These are phyloP conservation scores for Agonopterix heracliana DNA, from an alignment of 2,888 invertebrate genomes.

Conservation along the genomic window DNA sequence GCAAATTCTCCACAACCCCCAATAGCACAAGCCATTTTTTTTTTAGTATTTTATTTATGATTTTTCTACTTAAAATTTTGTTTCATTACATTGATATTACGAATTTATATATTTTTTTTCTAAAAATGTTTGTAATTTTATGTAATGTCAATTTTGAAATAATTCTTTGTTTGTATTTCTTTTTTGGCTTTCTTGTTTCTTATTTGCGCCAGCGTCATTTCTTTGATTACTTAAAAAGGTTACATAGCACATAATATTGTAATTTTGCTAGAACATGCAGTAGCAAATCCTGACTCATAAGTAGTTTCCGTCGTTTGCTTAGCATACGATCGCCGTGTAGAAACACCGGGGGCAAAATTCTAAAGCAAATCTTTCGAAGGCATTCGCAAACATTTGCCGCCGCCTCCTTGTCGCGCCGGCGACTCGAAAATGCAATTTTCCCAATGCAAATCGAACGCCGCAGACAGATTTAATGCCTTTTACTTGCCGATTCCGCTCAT, in stretches of 20 bases:
- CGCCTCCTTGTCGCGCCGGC: slow-evolving; percentile 45
- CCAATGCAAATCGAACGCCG: slow-evolving; percentile 68
- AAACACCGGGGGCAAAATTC: slow-evolving; percentile 24
- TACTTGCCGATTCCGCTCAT: slow-evolving; percentile 62
- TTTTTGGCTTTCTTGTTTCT: not conserved
- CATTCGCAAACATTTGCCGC: slow-evolving; percentile 54
- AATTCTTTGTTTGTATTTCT: not conserved
- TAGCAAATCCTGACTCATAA: slow-evolving; percentile 2
- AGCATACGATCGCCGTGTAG: slow-evolving; percentile 13
- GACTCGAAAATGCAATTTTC: slow-evolving; percentile 70
- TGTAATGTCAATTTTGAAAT: slow-evolving; percentile 28
- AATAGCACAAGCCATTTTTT: slow-evolving; percentile 48
- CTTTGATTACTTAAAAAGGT: too few species aligned
- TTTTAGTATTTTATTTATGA: slow-evolving; percentile 25
- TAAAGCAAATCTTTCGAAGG: slow-evolving; percentile 46
- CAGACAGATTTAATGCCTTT: slow-evolving; percentile 71
- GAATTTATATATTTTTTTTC: slow-evolving; percentile 26
- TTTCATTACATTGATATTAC: slow-evolving; percentile 12
- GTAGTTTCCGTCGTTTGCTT: slow-evolving; percentile 15
- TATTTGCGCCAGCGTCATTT: not conserved
- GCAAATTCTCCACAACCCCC: slow-evolving; percentile 38
- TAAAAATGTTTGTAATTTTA: slow-evolving; percentile 13
- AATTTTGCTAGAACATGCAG: too few species aligned
- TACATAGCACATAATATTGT: too few species aligned
- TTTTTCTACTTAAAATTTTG: slow-evolving; percentile 15